Base-by-base conservation (phyloP, 1,140 invertebrate species). In the Drosophila novamexicana region DNA sequence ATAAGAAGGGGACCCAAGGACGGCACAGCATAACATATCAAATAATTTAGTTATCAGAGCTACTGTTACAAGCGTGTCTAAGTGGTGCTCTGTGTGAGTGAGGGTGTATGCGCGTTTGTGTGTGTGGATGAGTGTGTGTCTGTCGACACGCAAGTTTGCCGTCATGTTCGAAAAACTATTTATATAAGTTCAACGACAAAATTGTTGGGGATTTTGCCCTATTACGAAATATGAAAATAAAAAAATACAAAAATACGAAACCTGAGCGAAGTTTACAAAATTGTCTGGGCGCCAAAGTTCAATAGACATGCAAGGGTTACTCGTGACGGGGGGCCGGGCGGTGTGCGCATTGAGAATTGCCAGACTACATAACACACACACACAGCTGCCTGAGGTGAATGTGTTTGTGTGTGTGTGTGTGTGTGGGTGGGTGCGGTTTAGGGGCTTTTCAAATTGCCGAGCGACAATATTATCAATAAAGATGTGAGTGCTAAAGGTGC, bases 171-270 rank as follows among this genome's bases (percentile, higher is more conserved):
- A 49, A 68, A 67, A 86, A 88, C 83, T 86, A 81, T 82, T 86
- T 79, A 79, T 72, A 86, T 86, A 86, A 86, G 74, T 86, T 86
- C 52, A 82, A 86, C 74, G 83, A 88, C 84, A 79, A 79, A 88
- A 80, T 67, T 79, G 68, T 69, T 49, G 6, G 53, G 22, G 58
- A 83, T 72, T 82, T 76, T 50, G 54, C 56, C 40, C 73, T 42
- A 75, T 70, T 65, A 71, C 61, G 58, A 71, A 68, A 61, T 73
- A 68, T 61, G 53, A 7, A 59, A 45, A 49, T 68, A 39, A 49
- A 74, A 52, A n/a, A 62, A 54, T 40, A 58, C 22, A 58, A 40
- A 58, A 22, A 29, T 45, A 18, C 18, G 6, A 18, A 64, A 40
- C 32, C 34, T 22, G 29, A 39, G 47, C 64, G 67, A 88, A 88